These are phyloP conservation scores for Neopelma chrysocephalum DNA, from an alignment of 2,797 vertebrate genomes.

Conservation along the genomic window DNA sequence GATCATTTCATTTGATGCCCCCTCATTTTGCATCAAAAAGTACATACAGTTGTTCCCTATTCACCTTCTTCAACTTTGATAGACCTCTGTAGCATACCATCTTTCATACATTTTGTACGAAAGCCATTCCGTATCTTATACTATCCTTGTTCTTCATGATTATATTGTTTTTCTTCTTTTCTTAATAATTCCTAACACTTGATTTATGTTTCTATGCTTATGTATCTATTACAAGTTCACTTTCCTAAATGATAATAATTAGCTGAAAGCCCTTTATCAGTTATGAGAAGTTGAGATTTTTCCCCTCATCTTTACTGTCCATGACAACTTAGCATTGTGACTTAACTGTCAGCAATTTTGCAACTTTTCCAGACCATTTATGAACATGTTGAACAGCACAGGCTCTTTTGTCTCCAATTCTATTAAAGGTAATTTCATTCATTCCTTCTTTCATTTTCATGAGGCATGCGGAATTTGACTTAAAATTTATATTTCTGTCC, in stretches of 20 bases:
- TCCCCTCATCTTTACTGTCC: background rate
- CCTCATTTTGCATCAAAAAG: background rate
- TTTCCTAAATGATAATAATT: background rate
- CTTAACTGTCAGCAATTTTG: background rate
- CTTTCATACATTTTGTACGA: background rate
- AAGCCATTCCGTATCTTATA: background rate
- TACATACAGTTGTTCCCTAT: background rate
- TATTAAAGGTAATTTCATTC: background rate
- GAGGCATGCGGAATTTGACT: background rate
- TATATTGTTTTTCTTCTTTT: background rate
- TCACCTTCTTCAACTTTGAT: background rate
- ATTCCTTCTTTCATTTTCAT: background rate
- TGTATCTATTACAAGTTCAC: background rate
- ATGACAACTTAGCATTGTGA: background rate
- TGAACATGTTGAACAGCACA: background rate
- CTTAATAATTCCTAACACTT: background rate
- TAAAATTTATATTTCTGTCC: background rate
- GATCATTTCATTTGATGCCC: background rate
- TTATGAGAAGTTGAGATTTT: background rate
- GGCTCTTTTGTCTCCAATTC: background rate
- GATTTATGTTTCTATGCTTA: background rate
- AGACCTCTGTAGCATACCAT: background rate
- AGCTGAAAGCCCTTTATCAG: background rate
- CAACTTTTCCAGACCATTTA: background rate
- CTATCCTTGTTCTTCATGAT: background rate